phyloP scores from a whole-genome alignment of 1,140 invertebrate species.

The Drosophila arizonae region DNA sequence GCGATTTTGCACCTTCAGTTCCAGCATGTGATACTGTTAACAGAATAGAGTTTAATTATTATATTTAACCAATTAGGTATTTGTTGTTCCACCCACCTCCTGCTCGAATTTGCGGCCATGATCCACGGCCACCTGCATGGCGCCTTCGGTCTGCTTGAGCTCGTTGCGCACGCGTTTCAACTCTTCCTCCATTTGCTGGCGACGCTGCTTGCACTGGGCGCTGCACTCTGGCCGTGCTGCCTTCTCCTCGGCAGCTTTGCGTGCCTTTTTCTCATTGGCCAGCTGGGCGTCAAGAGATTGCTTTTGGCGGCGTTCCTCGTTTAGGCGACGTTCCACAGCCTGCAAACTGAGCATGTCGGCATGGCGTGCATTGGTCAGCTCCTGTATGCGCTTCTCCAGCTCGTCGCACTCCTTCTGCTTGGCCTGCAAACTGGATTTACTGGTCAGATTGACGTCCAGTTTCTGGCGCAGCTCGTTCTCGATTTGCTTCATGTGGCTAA shows the following conservation, averaged over 20 bases:
- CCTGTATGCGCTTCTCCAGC: conserved; percentile 85
- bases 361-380: conserved; percentile 88
- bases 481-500: conserved; percentile 89
- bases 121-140: conserved; percentile 72
- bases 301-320: conserved; percentile 92
- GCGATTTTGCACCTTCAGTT: conserved; percentile 81
- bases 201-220: conserved; percentile 89
- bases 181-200: conserved; percentile 91
- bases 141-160: conserved; percentile 90
- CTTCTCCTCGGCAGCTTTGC: conserved; percentile 87
- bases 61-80: background rate
- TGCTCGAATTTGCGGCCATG: conserved; percentile 78
- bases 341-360: conserved; percentile 90
- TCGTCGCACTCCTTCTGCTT: conserved; percentile 82
- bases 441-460: conserved; percentile 84
- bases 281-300: conserved; percentile 90
- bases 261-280: conserved; percentile 88
- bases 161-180: conserved; percentile 89
- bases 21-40: conserved; percentile 68
- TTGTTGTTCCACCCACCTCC: conserved; percentile 53
- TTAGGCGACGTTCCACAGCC: conserved; percentile 90
- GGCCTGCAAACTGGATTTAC: conserved; percentile 80
- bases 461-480: conserved; percentile 94
- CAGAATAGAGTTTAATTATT: background rate
- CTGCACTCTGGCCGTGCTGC: conserved; percentile 87